Percentiles rank a stretch among this genome's conserved stretches.
Conservation (phyloP, 2,113 vertebrate species). For the Calyptommatus sinebrachiatus region DNA sequence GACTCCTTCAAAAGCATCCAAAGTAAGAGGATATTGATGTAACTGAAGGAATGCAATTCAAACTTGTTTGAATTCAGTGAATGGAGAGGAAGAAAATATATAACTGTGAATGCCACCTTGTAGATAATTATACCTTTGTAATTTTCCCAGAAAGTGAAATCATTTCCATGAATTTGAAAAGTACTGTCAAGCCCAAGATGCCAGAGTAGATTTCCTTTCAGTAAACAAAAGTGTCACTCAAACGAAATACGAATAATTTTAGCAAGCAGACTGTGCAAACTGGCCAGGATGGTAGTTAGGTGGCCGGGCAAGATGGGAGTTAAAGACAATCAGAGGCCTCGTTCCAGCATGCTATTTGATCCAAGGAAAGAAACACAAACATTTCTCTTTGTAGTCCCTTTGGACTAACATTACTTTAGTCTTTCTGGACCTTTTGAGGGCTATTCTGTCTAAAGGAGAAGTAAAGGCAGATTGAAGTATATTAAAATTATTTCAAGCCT, state of each 20-base stretch:
- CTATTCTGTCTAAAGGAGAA: too few species aligned
- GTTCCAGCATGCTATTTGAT: too few species aligned
- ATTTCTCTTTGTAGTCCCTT: too few species aligned
- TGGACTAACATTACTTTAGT: too few species aligned
- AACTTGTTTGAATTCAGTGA: conserved; percentile 31
- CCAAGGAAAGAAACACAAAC: too few species aligned
- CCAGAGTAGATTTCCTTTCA: background rate
- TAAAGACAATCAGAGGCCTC: background rate
- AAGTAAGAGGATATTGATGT: conserved; percentile 21
- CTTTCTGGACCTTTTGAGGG: too few species aligned
- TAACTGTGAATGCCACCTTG: background rate
- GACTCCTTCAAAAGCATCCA: conserved; percentile 27
- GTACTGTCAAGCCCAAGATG: background rate
- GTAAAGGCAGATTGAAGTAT: too few species aligned
- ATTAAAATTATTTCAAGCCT: too few species aligned
- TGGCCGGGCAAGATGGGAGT: background rate
- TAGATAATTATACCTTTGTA: background rate
- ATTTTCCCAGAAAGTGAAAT: background rate
- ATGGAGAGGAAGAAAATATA: conserved; percentile 18
- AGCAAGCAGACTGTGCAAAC: background rate
- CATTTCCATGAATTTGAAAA: background rate
- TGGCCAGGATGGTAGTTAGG: too few species aligned
- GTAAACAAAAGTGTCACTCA: background rate
- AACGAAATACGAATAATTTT: background rate
- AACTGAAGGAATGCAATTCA: conserved; percentile 42